phyloP scores from a whole-genome alignment of 2,888 invertebrate species.

The Vannuccia rotundouncinata region DNA sequence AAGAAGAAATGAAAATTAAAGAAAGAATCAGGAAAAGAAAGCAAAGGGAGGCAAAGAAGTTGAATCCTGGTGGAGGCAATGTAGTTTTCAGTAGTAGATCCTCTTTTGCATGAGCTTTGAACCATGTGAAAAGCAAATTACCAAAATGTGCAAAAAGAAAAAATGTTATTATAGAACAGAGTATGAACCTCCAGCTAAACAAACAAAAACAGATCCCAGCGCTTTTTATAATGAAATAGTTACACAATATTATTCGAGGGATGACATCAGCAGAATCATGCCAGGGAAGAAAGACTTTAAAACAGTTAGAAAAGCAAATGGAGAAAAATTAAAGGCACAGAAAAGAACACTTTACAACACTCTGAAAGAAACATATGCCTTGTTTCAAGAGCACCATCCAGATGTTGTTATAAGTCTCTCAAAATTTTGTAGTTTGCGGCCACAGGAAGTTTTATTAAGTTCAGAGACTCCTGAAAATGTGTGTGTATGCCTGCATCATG shows the following conservation, averaged over 20 bases:
- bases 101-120: conserved; percentile 24
- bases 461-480: conserved; percentile 27
- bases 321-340: conserved; percentile 15
- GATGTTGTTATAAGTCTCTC: conserved; percentile 7
- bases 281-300: conserved; percentile 36
- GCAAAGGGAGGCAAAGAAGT: conserved; percentile 26
- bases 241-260: conserved; percentile 27
- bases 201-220: conserved; percentile 24
- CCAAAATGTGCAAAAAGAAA: conserved; percentile 26
- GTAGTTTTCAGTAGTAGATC: conserved; percentile 26
- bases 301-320: conserved; percentile 28
- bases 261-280: conserved; percentile 33
- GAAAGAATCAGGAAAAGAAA: conserved; percentile 24
- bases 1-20: conserved; percentile 26
- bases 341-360: conserved; percentile 29
- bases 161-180: conserved; percentile 26
- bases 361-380: conserved; percentile 23
- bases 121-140: conserved; percentile 24
- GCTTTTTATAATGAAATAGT: conserved; percentile 22
- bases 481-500: conserved; percentile 28
- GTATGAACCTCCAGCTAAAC: conserved; percentile 26
- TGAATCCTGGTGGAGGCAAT: conserved; percentile 26
- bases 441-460: conserved; percentile 23
- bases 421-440: conserved; percentile 27
- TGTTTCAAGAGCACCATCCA: conserved; percentile 25